Conservation (phyloP, 2,797 vertebrate species). For the Acropternis orthonyx region DNA sequence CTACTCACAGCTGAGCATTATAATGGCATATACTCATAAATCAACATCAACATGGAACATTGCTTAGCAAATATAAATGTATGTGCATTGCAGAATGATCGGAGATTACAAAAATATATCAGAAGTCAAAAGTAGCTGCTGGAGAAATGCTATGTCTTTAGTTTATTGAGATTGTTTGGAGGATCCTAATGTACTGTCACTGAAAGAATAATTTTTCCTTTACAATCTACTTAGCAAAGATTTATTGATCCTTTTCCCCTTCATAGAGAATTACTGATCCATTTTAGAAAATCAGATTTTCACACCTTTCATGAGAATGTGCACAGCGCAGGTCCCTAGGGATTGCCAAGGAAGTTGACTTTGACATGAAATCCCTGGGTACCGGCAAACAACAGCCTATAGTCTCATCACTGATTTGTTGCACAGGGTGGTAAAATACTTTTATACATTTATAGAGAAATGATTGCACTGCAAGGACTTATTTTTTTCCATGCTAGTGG, state of each 20-base stretch:
- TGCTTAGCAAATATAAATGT: slow-evolving; percentile 81
- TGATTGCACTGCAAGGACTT: slow-evolving; percentile 77
- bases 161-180: slow-evolving; percentile 95
- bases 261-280: slow-evolving; percentile 98
- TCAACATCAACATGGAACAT: slow-evolving; percentile 73
- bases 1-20: slow-evolving; percentile 70
- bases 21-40: slow-evolving; percentile 76
- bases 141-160: slow-evolving; percentile 84
- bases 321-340: slow-evolving; percentile 84
- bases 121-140: slow-evolving; percentile 86
- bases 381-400: slow-evolving; percentile 75
- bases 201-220: slow-evolving; percentile 90
- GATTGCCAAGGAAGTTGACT: slow-evolving; percentile 88
- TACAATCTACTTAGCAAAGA: slow-evolving; percentile 99
- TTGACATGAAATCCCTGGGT: slow-evolving; percentile 85
- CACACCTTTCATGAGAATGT: slow-evolving; percentile 93
- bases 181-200: slow-evolving; percentile 95
- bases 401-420: slow-evolving; percentile 82
- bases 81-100: slow-evolving; percentile 77
- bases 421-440: slow-evolving; percentile 82
- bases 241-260: slow-evolving; percentile 97
- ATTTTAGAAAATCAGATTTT: slow-evolving; percentile 99
- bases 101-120: slow-evolving; percentile 81
- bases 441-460: slow-evolving; percentile 80
- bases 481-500: slow-evolving; percentile 75